Evolutionary conservation across 2,113 vertebrate genomes (phyloP).

Genomic region (Ondatra zibethicus): DNA sequence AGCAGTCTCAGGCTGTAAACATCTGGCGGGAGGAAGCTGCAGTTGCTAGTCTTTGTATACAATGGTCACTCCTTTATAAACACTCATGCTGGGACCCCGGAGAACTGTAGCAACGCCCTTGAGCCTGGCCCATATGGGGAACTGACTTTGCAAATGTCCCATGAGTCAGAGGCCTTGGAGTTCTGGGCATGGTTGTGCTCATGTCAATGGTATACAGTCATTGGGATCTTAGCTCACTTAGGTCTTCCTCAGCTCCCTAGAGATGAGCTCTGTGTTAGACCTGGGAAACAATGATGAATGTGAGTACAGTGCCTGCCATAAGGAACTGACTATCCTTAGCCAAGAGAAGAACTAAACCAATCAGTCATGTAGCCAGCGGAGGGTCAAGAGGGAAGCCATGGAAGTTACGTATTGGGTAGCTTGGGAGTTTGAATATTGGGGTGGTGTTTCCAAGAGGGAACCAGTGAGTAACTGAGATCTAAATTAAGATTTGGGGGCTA

Average conservation of each 20-base stretch:
- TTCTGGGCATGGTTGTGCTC: not conserved
- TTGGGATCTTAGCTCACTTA: not conserved
- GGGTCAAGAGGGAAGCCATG: not conserved
- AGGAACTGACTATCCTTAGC: not conserved
- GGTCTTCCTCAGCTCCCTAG: not conserved
- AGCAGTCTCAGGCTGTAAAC: not conserved
- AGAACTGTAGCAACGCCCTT: not conserved
- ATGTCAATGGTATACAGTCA: not conserved
- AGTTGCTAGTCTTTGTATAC: not conserved
- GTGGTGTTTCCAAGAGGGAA: not conserved
- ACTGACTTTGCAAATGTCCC: not conserved
- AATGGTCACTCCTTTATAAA: not conserved
- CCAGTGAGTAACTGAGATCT: not conserved
- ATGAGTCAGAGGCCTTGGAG: not conserved
- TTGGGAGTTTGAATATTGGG: not conserved
- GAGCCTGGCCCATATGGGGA: not conserved
- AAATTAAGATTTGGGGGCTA: not conserved
- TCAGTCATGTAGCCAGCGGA: rapidly evolving
- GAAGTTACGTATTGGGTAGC: too few relatives aligned
- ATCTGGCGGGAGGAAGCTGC: too few relatives aligned
- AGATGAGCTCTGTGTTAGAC: not conserved
- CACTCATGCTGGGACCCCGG: not conserved
- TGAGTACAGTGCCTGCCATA: not conserved
- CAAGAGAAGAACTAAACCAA: not conserved
- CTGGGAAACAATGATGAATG: not conserved